Conservation (phyloP, 2,113 vertebrate species). For the Peromyscus maniculatus region DNA sequence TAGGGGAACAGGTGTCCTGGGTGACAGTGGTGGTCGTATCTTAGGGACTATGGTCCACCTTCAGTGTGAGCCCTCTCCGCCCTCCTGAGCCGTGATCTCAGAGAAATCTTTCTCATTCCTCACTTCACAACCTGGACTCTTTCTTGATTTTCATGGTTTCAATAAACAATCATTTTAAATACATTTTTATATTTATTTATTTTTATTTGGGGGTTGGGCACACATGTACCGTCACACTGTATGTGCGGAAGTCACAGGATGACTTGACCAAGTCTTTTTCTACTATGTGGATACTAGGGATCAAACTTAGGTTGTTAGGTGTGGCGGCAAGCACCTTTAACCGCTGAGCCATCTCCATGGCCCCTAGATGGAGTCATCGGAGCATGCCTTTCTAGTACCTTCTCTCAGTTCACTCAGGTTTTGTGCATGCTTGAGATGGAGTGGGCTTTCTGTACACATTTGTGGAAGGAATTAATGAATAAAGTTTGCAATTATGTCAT, state of each 20-base stretch:
- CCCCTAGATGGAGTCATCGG: background rate
- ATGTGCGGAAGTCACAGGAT: background rate
- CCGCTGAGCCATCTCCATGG: background rate
- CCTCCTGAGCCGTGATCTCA: background rate
- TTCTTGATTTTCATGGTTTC: background rate
- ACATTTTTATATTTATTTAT: background rate
- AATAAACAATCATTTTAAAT: background rate
- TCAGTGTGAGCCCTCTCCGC: accelerated
- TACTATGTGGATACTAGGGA: background rate
- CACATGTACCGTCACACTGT: background rate
- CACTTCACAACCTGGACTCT: background rate
- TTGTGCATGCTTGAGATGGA: background rate
- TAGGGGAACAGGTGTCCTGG: background rate
- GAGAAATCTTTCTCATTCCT: background rate
- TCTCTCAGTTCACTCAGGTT: background rate
- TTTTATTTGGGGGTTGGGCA: too few species aligned
- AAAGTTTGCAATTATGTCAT: accelerated
- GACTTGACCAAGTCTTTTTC: background rate
- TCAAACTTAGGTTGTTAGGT: background rate
- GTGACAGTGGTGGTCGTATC: accelerated
- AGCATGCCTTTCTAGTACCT: background rate
- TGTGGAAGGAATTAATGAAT: too few species aligned
- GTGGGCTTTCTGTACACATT: background rate
- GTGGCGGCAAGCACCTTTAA: background rate
- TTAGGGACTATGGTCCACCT: background rate